Percentiles rank a stretch among this genome's conserved stretches.
These are phyloP conservation scores for Petaurus breviceps DNA, from an alignment of 2,113 vertebrate genomes.

Conservation along the genomic window DNA sequence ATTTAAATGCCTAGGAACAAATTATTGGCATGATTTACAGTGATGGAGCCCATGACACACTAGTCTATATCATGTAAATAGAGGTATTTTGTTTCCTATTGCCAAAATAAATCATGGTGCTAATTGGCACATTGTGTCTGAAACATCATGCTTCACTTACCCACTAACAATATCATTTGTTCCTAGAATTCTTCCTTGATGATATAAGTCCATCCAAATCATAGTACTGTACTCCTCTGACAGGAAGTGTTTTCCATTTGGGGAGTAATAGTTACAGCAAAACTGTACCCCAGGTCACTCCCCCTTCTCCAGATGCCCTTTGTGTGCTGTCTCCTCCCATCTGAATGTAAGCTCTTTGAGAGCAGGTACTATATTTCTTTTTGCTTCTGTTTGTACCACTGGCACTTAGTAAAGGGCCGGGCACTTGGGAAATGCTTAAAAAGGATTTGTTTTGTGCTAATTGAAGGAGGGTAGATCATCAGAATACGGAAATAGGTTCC, in stretches of 20 bases:
- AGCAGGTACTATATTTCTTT: neutral
- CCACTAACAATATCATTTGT: slow-evolving; percentile 66
- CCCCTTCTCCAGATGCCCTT: neutral
- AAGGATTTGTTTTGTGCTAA: too few species aligned
- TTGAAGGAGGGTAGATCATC: too few species aligned
- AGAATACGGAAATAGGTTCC: too few species aligned
- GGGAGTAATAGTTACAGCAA: neutral
- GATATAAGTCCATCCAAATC: slow-evolving; percentile 56
- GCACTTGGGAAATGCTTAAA: neutral
- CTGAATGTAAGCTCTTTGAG: neutral
- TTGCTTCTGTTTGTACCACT: neutral
- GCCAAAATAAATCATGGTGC: slow-evolving; percentile 67
- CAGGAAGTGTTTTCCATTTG: neutral
- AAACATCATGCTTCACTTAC: slow-evolving; percentile 73
- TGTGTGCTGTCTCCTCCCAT: neutral
- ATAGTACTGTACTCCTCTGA: neutral
- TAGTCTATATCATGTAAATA: slow-evolving; percentile 53
- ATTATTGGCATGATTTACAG: slow-evolving; percentile 26
- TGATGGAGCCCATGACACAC: neutral
- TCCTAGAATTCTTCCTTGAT: slow-evolving; percentile 58
- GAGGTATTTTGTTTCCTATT: slow-evolving; percentile 62
- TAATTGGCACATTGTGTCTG: slow-evolving; percentile 75
- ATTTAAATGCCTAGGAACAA: slow-evolving; percentile 50
- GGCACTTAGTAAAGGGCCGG: neutral
- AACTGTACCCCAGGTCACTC: neutral